Conservation (phyloP, 2,888 invertebrate species). For the Hylaea fasciaria region DNA sequence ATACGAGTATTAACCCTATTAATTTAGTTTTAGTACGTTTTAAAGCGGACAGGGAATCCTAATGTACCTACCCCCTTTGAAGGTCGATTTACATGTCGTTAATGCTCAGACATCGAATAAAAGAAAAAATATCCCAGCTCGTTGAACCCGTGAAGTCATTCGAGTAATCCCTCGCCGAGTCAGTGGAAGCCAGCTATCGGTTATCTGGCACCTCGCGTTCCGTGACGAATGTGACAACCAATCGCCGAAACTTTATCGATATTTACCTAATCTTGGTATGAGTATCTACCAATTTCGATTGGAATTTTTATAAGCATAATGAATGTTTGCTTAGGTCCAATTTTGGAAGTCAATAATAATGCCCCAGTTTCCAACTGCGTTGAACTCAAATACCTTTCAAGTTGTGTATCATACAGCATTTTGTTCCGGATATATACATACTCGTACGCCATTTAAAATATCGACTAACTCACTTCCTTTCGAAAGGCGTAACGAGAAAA, state of each 20-base stretch:
- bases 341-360: too few relatives aligned
- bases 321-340: too few relatives aligned
- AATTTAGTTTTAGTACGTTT: too few relatives aligned
- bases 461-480: neutral
- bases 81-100: conserved; percentile 21
- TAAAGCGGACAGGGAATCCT: too few relatives aligned
- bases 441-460: neutral
- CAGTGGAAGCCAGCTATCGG: conserved; percentile 31
- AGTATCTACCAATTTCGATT: neutral
- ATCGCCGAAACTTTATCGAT: conserved; percentile 9
- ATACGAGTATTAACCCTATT: too few relatives aligned
- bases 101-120: conserved; percentile 19
- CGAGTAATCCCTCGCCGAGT: conserved; percentile 27
- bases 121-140: conserved; percentile 6
- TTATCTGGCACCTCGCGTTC: conserved; percentile 35
- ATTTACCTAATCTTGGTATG: neutral
- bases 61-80: too few relatives aligned
- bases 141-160: conserved; percentile 32
- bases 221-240: conserved; percentile 20
- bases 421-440: too few relatives aligned
- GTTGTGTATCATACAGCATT: too few relatives aligned
- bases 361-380: too few relatives aligned
- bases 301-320: neutral
- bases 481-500: neutral
- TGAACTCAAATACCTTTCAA: too few relatives aligned